phyloP scores from a whole-genome alignment of 2,113 vertebrate genomes.

The Campylomormyrus numenius region DNA sequence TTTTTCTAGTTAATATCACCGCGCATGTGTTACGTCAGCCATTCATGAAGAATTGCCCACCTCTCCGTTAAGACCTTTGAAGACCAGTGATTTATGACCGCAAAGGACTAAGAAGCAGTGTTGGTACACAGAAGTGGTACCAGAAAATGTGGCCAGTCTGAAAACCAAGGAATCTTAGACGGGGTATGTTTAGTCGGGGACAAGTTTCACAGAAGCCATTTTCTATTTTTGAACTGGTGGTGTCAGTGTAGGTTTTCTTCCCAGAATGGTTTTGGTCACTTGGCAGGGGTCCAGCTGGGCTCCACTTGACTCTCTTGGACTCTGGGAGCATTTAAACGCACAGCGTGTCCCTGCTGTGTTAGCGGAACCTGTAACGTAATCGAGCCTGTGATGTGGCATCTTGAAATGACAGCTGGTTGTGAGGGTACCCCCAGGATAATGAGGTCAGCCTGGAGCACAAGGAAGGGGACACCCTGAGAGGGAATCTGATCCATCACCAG shows the following conservation, averaged over 20 bases:
- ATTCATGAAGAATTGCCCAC: neutral
- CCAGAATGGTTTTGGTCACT: neutral
- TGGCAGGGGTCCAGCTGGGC: neutral
- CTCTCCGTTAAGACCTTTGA: neutral
- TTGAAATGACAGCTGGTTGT: neutral
- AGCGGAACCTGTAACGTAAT: neutral
- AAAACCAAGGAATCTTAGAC: neutral
- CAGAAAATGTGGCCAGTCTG: neutral
- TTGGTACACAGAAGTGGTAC: neutral
- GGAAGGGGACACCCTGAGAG: neutral
- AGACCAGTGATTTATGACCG: neutral
- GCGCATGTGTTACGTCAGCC: neutral
- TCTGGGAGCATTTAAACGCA: neutral
- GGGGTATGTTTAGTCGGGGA: neutral
- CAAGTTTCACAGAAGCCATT: neutral
- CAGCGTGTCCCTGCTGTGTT: neutral
- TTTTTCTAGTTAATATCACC: neutral
- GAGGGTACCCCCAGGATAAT: neutral
- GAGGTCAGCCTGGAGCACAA: neutral
- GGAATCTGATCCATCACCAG: neutral
- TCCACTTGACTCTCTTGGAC: neutral
- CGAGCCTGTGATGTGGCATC: neutral
- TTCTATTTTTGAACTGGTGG: constrained; percentile 14
- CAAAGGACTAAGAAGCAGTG: neutral
- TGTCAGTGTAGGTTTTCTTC: neutral